Conservation (phyloP, 2,797 vertebrate genomes). For the Chrysocyon brachyurus region DNA sequence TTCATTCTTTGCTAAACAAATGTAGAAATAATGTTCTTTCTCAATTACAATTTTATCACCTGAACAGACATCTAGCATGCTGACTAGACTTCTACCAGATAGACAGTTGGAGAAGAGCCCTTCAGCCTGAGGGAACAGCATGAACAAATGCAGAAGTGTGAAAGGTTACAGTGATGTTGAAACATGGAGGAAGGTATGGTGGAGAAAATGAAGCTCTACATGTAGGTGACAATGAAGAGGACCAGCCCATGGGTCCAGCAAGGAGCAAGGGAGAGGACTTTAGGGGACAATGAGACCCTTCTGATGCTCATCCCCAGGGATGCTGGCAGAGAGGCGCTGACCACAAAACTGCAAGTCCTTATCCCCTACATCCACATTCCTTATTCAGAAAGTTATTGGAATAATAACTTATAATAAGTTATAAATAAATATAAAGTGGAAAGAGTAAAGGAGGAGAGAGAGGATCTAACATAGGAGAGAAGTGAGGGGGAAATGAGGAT, state of each 20-base stretch:
- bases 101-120: background rate
- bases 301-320: background rate
- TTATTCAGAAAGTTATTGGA: background rate
- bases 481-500: background rate
- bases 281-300: background rate
- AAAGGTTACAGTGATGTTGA: background rate
- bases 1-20: background rate
- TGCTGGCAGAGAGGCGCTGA: background rate
- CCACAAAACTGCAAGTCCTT: background rate
- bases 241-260: background rate
- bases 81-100: background rate
- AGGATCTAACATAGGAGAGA: background rate
- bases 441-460: background rate
- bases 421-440: background rate
- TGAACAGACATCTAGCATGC: background rate
- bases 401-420: too few relatives aligned
- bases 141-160: background rate
- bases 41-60: background rate
- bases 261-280: background rate
- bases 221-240: background rate
- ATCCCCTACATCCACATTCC: background rate
- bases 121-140: background rate
- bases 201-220: background rate
- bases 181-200: background rate
- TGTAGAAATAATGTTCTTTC: conserved; percentile 15